Base-by-base conservation (phyloP, 2,797 vertebrate species). In the Pitangus sulphuratus region DNA sequence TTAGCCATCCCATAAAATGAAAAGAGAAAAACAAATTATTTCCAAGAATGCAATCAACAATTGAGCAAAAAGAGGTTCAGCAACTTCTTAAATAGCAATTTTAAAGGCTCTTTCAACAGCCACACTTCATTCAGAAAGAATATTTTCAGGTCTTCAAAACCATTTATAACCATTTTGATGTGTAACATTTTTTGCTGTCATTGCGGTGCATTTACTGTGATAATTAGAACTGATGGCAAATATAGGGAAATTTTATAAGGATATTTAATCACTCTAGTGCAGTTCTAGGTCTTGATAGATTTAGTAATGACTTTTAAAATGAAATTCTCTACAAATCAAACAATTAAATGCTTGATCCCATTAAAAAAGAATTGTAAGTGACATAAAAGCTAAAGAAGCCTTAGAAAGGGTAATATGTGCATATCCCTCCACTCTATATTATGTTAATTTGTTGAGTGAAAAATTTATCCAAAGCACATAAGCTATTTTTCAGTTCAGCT, bases 261-360 rank as follows among this genome's bases (percentile, higher is more conserved):
- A 54, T 84, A 87, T 93, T 97, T 95, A 96, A 97, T 98, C 97
- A 97, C 93, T 92, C 54, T 83, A 94, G 95, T 44, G 39, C 44
- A 70, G 39, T 65, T 91, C 61, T 77, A 89, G 24, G 66, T 92
- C 89, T 82, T 96, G 91, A 94, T 91, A 90, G 92, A 95, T 97
- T 96, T 95, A 84, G 65, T 96, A 97, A 97, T 97, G 95, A 96
- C 86, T 91, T 95, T 65, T 92, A 91, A 95, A 92, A 84, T 89
- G 53, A 97, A 87, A 97, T 97, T 89, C 72, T 57, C 97, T 88
- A 94, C 72, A 96, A 97, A 97, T 96, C 91, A 96, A 96, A 92
- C 28, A 1, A 96, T 95, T 96, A 97, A 96, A 90, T 24, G 25
- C 68, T 96, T 95, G 71, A 95, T 95, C 60, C 31, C 37, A 51